These are phyloP conservation scores for Penaeus monodon DNA, from an alignment of 2,888 invertebrate species.

Conservation along the genomic window DNA sequence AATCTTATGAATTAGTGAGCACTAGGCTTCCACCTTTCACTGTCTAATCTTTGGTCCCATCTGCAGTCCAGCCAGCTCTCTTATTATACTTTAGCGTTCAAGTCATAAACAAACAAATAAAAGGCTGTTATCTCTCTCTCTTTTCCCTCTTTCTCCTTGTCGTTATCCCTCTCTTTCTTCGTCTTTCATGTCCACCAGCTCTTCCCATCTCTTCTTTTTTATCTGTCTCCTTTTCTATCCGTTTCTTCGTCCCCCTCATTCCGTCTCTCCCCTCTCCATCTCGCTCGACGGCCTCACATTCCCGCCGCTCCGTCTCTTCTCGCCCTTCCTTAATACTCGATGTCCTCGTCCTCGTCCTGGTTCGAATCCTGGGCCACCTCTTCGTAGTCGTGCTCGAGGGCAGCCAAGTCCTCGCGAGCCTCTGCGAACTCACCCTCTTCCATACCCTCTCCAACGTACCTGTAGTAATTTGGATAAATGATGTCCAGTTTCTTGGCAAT, in stretches of 20 bases:
- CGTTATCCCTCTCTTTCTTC: too few relatives aligned
- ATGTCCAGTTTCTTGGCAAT: not conserved
- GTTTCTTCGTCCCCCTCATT: not conserved
- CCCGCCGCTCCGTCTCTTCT: not conserved
- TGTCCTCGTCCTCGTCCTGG: slow-evolving; percentile 65
- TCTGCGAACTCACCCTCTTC: slow-evolving; percentile 72
- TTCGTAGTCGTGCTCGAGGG: slow-evolving; percentile 71
- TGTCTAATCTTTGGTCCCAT: too few relatives aligned
- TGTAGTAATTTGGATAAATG: not conserved
- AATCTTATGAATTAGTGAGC: too few relatives aligned
- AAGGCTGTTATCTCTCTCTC: too few relatives aligned
- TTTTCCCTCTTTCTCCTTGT: too few relatives aligned
- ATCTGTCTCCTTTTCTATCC: not conserved
- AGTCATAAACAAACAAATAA: too few relatives aligned
- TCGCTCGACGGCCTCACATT: not conserved
- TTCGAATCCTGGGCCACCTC: slow-evolving; percentile 70
- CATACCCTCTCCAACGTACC: slow-evolving; percentile 73
- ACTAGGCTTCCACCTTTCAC: too few relatives aligned
- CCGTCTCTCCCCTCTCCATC: not conserved
- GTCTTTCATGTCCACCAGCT: not conserved
- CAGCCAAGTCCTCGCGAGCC: slow-evolving; percentile 71
- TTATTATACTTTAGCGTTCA: too few relatives aligned
- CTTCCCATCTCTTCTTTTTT: not conserved
- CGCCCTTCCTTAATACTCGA: slow-evolving; percentile 60
- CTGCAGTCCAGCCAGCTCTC: too few relatives aligned